phyloP scores from a whole-genome alignment of 1,140 invertebrate genomes.

The Dysdera silvatica region DNA sequence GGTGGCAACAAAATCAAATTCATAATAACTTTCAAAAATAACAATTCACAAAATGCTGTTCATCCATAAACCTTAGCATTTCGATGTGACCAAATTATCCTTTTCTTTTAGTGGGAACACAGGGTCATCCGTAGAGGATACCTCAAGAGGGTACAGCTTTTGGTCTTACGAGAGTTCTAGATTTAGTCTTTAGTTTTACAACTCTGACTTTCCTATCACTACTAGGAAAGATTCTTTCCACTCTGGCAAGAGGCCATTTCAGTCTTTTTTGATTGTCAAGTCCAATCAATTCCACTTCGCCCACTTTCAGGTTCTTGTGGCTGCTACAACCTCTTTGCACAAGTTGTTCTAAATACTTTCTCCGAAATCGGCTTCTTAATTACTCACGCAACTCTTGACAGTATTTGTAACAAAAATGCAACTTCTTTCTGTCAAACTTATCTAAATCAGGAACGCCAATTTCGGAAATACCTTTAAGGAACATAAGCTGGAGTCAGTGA shows the following conservation, averaged over 20 bases:
- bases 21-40: not conserved
- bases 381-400: not conserved
- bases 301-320: not conserved
- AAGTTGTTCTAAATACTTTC: not conserved
- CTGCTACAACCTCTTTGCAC: no score
- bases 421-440: not conserved
- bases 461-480: no score
- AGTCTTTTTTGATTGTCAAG: not conserved
- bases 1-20: not conserved
- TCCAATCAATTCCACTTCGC: not conserved
- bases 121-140: not conserved
- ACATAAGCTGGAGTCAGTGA: no score
- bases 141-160: slow-evolving; percentile 31
- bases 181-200: slow-evolving; percentile 32
- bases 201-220: slow-evolving; percentile 28
- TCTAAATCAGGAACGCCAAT: no score
- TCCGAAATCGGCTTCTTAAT: not conserved
- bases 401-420: not conserved
- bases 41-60: no score
- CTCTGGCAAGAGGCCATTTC: not conserved
- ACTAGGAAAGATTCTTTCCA: not conserved
- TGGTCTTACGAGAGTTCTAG: slow-evolving; percentile 30
- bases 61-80: no score
- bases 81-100: no score
- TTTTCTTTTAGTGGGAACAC: no score